Evolutionary conservation across 2,797 vertebrate genomes (phyloP), one percentile per base, ranked within the genome.

Genomic region (Gouania willdenowi): DNA sequence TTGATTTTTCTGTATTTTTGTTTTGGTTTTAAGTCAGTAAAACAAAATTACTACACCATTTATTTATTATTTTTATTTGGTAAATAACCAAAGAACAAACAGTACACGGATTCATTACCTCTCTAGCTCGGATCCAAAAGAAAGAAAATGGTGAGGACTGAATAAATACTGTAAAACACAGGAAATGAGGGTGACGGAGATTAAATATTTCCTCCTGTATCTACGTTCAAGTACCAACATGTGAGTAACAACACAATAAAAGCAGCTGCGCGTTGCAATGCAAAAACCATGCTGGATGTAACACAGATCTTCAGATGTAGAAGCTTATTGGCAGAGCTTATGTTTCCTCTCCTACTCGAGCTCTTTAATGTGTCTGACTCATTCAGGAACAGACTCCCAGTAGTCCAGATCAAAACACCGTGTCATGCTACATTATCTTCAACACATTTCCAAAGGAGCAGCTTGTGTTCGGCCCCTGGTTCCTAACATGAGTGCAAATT

Each of bases 391-490:
- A 73, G 71, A 59, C 15, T 64, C 70, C 56, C 65, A 78, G 72
- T 61, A 65, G 74, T 59, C 59, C 58, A 79, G 75, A 83, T 83
- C 72, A 84, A 82, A 79, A 76, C 35, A 34, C 36, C 32, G 41
- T 56, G 72, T 81, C 81, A 68, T 42, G 61, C 34, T 50, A 42
- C 52, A 77, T 86, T 76, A 84, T 69, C 60, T 56, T 78, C 71
- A 77, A 49, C 44, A 35, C 41, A 6, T 41, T 56, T 61, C 29
- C 54, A 34, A 45, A 4, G 47, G 51, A 69, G 57, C 58, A 45
- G 67, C 47, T 47, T 44, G 61, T 41, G 66, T 51, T 66, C 42
- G 51, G 48, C 66, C 66, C 66, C 66, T 22, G 41, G 51, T 55
- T 72, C 37, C 48, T 81, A 67, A 74, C 42, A 74, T 45, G 58